Conservation (phyloP, 2,113 vertebrate genomes). For the Hyperopisus bebe region DNA sequence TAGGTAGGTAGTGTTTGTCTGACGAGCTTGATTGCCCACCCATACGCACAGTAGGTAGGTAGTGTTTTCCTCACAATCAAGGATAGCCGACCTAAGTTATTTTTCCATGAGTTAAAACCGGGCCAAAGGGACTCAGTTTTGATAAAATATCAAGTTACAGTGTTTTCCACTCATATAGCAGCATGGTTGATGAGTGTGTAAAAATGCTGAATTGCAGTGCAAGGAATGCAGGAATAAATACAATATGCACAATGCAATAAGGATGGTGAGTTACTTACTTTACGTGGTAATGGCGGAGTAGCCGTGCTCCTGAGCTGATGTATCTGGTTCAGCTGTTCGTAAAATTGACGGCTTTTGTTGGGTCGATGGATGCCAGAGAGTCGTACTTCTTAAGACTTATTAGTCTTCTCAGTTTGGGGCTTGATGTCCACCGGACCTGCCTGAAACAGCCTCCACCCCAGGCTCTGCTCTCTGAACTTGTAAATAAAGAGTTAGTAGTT, state of each 20-base stretch:
- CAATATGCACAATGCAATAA: not conserved
- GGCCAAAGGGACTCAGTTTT: not conserved
- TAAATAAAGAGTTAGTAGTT: not conserved
- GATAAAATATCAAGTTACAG: not conserved
- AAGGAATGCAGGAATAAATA: not conserved
- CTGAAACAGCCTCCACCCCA: not conserved
- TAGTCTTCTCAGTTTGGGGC: not conserved
- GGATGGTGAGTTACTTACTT: not conserved
- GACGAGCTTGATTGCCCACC: not conserved
- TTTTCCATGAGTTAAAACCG: not conserved
- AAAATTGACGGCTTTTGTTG: not conserved
- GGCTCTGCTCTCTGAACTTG: not conserved
- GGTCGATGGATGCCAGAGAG: not conserved
- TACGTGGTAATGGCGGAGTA: not conserved
- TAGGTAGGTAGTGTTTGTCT: too few species aligned
- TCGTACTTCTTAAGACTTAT: not conserved
- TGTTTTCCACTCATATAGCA: not conserved
- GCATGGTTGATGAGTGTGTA: not conserved
- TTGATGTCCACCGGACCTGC: not conserved
- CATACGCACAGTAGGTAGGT: not conserved
- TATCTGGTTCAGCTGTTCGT: not conserved
- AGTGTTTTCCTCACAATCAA: too few species aligned
- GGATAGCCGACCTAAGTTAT: not conserved
- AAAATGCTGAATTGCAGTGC: not conserved
- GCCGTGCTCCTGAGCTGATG: not conserved